Percentiles rank a stretch among this genome's conserved stretches.
Conservation (phyloP, 1,140 invertebrate genomes). For the Macrobrachium nipponense region DNA sequence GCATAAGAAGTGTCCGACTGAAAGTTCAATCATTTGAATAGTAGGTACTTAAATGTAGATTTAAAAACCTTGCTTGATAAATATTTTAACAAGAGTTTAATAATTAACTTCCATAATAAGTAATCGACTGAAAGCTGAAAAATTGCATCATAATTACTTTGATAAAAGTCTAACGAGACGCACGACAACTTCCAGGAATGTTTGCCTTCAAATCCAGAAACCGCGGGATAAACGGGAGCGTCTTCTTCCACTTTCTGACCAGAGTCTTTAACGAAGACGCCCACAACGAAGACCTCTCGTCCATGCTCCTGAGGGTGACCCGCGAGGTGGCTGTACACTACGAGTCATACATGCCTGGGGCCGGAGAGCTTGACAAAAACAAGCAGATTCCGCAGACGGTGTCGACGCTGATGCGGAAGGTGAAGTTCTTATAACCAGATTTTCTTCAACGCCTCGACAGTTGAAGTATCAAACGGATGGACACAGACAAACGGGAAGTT, state of each 20-base stretch:
- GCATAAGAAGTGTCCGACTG: too few relatives aligned
- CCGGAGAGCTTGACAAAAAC: conserved; percentile 32
- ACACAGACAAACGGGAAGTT: too few relatives aligned
- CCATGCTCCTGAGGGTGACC: conserved; percentile 44
- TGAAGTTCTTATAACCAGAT: conserved; percentile 13
- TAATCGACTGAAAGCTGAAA: too few relatives aligned
- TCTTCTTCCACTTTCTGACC: conserved; percentile 52
- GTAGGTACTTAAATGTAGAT: too few relatives aligned
- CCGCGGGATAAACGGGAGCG: conserved; percentile 55
- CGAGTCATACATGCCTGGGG: conserved; percentile 20
- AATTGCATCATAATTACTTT: too few relatives aligned
- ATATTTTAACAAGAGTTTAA: too few relatives aligned
- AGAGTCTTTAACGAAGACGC: conserved; percentile 28
- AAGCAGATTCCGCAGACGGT: conserved; percentile 52
- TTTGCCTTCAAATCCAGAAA: conserved; percentile 55
- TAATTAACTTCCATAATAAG: too few relatives aligned
- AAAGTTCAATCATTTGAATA: too few relatives aligned
- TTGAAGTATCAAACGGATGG: too few relatives aligned
- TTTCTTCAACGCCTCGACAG: too few relatives aligned
- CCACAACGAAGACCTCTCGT: conserved; percentile 7
- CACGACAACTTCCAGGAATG: conserved; percentile 31
- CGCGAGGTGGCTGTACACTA: conserved; percentile 41
- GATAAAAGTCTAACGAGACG: too few relatives aligned
- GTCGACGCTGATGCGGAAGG: conserved; percentile 54
- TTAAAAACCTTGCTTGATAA: too few relatives aligned